A percentile compares a stretch with the other conserved stretches of the same genome.
phyloP scores from a whole-genome alignment of 2,888 invertebrate genomes.

The Polietes domitor region DNA sequence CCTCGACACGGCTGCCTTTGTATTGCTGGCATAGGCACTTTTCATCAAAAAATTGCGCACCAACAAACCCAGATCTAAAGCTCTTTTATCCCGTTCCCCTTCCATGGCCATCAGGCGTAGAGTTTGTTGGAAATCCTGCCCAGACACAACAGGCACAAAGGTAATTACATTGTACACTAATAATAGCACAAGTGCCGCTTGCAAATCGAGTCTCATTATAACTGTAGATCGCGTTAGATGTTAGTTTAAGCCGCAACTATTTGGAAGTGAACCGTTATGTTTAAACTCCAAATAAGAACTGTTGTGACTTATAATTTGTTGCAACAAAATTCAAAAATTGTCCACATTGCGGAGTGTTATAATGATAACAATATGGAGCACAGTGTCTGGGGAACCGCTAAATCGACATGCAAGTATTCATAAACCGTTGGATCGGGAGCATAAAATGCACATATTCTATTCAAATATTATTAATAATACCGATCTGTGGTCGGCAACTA shows the following conservation, averaged over 20 bases:
- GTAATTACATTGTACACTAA: constrained; percentile 38
- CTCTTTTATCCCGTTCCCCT: constrained; percentile 70
- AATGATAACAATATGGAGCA: not conserved
- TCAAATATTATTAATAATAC: no score
- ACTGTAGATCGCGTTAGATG: not conserved
- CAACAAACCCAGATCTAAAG: constrained; percentile 71
- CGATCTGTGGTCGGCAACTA: no score
- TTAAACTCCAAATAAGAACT: constrained; percentile 66
- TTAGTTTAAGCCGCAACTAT: not conserved
- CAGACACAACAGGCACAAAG: constrained; percentile 1
- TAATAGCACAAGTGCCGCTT: constrained; percentile 47
- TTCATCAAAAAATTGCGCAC: constrained; percentile 74
- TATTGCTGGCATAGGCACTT: constrained; percentile 73
- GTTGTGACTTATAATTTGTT: constrained; percentile 54
- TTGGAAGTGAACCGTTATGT: constrained; percentile 56
- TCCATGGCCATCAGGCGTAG: no score
- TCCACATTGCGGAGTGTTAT: not conserved
- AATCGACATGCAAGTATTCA: no score
- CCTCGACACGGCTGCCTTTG: constrained; percentile 68
- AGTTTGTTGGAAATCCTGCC: not conserved
- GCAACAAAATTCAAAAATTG: constrained; percentile 9
- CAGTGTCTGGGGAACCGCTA: not conserved
- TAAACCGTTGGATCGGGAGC: no score
- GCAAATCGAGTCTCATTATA: constrained; percentile 47
- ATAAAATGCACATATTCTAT: no score